Conservation (phyloP, 2,797 vertebrate genomes). For the Clangula hyemalis region DNA sequence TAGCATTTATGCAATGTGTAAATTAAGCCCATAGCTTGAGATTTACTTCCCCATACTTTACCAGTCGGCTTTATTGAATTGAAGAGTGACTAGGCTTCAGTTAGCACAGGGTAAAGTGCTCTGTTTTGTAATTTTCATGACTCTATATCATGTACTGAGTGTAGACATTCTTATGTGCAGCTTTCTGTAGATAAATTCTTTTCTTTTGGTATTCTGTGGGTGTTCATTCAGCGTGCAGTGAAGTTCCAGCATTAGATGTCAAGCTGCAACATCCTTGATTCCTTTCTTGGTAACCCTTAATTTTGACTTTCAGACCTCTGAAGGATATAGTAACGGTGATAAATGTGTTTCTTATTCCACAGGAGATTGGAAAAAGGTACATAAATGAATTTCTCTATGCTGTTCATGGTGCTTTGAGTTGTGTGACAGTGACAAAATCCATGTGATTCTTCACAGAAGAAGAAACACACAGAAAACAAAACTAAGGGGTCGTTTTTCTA, state of each 20-base stretch:
- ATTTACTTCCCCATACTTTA: neutral
- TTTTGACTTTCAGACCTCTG: neutral
- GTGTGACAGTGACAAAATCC: neutral
- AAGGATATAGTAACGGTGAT: neutral
- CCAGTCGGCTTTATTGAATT: neutral
- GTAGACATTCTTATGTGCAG: neutral
- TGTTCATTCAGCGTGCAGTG: neutral
- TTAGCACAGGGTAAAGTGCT: neutral
- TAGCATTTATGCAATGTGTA: neutral
- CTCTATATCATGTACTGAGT: neutral
- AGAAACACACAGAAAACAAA: neutral
- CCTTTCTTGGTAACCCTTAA: neutral
- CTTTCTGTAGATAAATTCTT: neutral
- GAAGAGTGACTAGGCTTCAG: accelerated
- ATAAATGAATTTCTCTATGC: neutral
- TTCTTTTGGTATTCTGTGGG: neutral
- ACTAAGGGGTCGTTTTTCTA: neutral
- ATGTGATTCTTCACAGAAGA: neutral
- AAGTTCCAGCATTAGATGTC: neutral
- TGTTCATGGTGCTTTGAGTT: neutral
- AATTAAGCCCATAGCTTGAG: neutral
- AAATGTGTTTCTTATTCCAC: neutral
- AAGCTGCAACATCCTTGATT: neutral
- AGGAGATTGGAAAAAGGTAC: neutral
- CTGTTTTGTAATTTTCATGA: neutral